phyloP scores from a whole-genome alignment of 2,888 invertebrate genomes.

The Aspidapion aeneum region DNA sequence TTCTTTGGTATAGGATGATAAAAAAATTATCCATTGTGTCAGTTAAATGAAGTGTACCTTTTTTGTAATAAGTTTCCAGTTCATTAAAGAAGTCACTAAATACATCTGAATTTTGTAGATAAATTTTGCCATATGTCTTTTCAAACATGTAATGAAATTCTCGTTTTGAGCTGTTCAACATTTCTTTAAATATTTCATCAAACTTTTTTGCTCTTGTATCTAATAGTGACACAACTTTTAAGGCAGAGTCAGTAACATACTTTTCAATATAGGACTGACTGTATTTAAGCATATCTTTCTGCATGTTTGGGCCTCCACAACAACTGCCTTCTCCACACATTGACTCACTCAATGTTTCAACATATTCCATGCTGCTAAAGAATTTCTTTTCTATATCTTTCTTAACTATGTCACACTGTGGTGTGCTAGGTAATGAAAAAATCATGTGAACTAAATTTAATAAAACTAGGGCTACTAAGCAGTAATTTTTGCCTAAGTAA shows the following conservation, averaged over 20 bases:
- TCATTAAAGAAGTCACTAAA: constrained; percentile 89
- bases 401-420: background rate
- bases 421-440: background rate
- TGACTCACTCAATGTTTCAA: constrained; percentile 40
- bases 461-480: background rate
- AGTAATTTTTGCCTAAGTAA: background rate
- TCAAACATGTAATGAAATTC: constrained; percentile 96
- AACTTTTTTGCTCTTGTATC: constrained; percentile 76
- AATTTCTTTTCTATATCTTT: background rate
- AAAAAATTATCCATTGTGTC: constrained; percentile 92
- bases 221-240: constrained; percentile 70
- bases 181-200: constrained; percentile 85
- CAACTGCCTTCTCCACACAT: constrained; percentile 55
- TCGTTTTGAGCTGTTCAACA: constrained; percentile 75
- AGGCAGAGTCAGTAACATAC: constrained; percentile 70
- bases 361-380: background rate
- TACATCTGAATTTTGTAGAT: constrained; percentile 90
- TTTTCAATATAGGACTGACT: constrained; percentile 72
- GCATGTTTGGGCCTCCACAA: constrained; percentile 60
- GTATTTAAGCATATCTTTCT: constrained; percentile 65
- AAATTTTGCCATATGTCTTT: constrained; percentile 90
- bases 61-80: constrained; percentile 83
- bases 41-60: constrained; percentile 79
- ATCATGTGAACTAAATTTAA: background rate
- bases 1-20: constrained; percentile 87